Base-by-base conservation (phyloP, 1,140 invertebrate species). In the Euwallacea similis region DNA sequence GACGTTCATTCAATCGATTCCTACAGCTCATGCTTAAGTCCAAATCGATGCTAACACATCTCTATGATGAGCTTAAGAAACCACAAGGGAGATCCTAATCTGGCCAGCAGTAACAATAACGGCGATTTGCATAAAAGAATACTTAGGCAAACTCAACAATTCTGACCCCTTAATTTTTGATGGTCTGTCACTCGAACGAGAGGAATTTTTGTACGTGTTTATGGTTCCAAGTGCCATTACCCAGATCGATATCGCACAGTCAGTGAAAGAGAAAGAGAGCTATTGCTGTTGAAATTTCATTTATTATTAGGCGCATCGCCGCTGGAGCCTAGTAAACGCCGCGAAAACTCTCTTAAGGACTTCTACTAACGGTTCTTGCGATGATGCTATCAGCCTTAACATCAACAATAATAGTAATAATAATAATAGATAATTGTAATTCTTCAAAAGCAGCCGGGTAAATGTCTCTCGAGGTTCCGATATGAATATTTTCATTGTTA, bases 351-450 rank as follows among this genome's bases (percentile, higher is more conserved):
- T 42, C 33, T n/a, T 60, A 60, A 50, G 9, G 13, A 50, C 54
- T 56, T 9, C 16, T 56, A 8, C 41, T 33, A 21, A 56, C n/a
- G n/a, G 54, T 56, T 56, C 16, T 56, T 15, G 8, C 58, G 58
- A 10, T 11, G 58, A 63, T 44, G 44, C 42, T 44, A 63, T 44
- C 60, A 63, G 15, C 42, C 13, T 63, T 42, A 63, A 33, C 21
- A 33, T 33, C 21, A 33, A 33, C 21, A 33, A 33, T 33, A 33
- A 33, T 33, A 33, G 21, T 33, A 33, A 33, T 33, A 33, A 63
- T 47, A 63, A 46, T 47, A 63, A 63, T 63, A 63, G 60, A 63
- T 63, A 63, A 63, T 63, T 63, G 60, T 63, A 63, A 63, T 63
- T 46, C 60, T 21, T 63, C 60, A 60, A 60, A 42, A 60, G 58